These are phyloP conservation scores for Oncopeltus fasciatus DNA, from an alignment of 1,140 invertebrate species.

Conservation along the genomic window DNA sequence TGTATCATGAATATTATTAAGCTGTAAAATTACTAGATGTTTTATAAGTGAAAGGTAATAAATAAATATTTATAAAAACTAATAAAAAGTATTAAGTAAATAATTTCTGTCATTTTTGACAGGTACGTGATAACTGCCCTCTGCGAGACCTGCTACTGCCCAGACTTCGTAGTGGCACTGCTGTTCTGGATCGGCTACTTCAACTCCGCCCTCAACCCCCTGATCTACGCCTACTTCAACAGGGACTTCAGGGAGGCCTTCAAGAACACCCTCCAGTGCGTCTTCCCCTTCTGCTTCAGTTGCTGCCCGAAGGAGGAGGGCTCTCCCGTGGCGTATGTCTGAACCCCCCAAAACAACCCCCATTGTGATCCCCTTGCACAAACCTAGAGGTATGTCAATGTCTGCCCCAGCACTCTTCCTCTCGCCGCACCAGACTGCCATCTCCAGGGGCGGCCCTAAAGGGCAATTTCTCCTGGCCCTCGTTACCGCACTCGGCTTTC, in stretches of 20 bases:
- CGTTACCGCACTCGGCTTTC: too few species aligned
- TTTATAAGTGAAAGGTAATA: too few species aligned
- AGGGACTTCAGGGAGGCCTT: constrained; percentile 93
- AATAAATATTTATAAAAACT: too few species aligned
- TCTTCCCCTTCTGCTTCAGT: constrained; percentile 55
- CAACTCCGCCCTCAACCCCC: constrained; percentile 91
- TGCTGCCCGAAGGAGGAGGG: constrained; percentile 29
- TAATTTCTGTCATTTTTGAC: too few species aligned
- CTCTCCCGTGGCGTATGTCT: constrained; percentile 21
- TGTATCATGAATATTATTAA: too few species aligned
- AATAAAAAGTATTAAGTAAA: too few species aligned
- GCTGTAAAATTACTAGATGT: too few species aligned
- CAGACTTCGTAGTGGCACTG: constrained; percentile 63
- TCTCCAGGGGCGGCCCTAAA: too few species aligned
- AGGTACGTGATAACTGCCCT: constrained; percentile 78
- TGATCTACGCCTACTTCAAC: constrained; percentile 98
- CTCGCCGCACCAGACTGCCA: too few species aligned
- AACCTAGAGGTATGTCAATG: constrained; percentile 11
- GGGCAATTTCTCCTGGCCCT: too few species aligned
- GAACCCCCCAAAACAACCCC: constrained; percentile 11
- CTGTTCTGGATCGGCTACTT: constrained; percentile 78
- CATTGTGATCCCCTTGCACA: constrained; percentile 6
- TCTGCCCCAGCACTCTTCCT: constrained; percentile 2
- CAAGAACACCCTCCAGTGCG: constrained; percentile 77
- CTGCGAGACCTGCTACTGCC: constrained; percentile 66